Evolutionary conservation across 1,140 invertebrate genomes (phyloP).

Genomic region (Eulimnadia texana): DNA sequence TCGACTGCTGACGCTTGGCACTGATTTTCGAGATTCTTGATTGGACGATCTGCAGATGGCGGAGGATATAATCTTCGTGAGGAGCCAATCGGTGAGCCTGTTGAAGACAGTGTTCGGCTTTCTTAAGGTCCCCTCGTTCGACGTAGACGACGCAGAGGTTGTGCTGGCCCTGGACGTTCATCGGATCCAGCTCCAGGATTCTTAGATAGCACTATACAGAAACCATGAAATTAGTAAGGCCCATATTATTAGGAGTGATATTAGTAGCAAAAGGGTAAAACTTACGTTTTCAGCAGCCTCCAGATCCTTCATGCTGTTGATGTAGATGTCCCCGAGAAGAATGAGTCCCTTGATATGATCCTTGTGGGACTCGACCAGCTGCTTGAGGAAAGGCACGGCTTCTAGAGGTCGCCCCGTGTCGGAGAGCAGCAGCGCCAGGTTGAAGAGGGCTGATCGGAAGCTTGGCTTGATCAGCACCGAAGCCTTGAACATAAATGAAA

Average conservation of each 20-base stretch:
- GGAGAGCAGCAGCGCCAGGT: slow-evolving; percentile 76
- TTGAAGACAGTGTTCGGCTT: slow-evolving; percentile 69
- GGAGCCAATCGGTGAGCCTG: slow-evolving; percentile 64
- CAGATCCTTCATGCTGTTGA: slow-evolving; percentile 87
- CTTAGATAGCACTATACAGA: slow-evolving; percentile 65
- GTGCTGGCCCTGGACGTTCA: slow-evolving; percentile 86
- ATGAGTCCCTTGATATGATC: slow-evolving; percentile 90
- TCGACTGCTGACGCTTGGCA: background rate
- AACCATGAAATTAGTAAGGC: slow-evolving; percentile 4
- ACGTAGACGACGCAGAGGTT: slow-evolving; percentile 93
- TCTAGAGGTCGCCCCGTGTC: slow-evolving; percentile 76
- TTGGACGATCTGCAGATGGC: slow-evolving; percentile 72
- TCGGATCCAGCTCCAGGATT: slow-evolving; percentile 72
- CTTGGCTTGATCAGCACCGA: slow-evolving; percentile 51
- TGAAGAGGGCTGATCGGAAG: slow-evolving; percentile 86
- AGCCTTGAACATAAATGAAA: slow-evolving; percentile 49
- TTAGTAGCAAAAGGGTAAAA: too few relatives aligned
- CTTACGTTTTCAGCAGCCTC: slow-evolving; percentile 78
- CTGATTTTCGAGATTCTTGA: slow-evolving; percentile 41
- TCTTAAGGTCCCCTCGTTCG: slow-evolving; percentile 64
- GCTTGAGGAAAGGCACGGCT: slow-evolving; percentile 81
- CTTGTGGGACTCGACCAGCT: slow-evolving; percentile 77
- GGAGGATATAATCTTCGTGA: slow-evolving; percentile 73
- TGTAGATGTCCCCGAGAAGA: slow-evolving; percentile 87
- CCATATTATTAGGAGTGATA: too few relatives aligned